These are phyloP conservation scores for Mizuhopecten yessoensis DNA, from an alignment of 1,140 invertebrate species.

Conservation along the genomic window DNA sequence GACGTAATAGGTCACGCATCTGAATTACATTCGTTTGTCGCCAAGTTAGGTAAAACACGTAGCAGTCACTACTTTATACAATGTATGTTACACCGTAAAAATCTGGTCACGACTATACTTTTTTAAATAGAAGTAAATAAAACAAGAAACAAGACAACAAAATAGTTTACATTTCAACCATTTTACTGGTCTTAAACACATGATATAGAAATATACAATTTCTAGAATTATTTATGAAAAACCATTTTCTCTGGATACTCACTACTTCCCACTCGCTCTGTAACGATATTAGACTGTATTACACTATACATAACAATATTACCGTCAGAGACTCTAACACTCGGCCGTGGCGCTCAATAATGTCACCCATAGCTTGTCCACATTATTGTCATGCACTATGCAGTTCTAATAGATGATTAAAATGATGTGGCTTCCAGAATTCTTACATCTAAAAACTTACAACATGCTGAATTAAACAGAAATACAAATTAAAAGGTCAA, in stretches of 20 bases:
- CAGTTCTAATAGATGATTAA: neutral
- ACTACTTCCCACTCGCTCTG: conserved; percentile 20
- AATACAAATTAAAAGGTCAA: neutral
- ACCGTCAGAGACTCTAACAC: neutral
- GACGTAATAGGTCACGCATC: too few species aligned
- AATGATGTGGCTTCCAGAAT: neutral
- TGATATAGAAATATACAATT: conserved; percentile 40
- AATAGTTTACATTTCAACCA: conserved; percentile 4
- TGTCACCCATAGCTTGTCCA: neutral
- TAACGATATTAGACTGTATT: conserved; percentile 20
- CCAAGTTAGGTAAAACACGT: too few species aligned
- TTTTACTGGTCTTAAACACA: conserved; percentile 34
- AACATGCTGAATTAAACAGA: neutral
- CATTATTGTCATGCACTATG: neutral
- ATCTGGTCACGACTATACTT: too few species aligned
- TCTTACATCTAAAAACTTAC: neutral
- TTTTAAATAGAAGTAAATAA: too few species aligned
- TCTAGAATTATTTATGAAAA: conserved; percentile 39
- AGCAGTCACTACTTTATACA: too few species aligned
- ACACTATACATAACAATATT: conserved; percentile 28
- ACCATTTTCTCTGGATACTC: conserved; percentile 16
- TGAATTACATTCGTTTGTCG: too few species aligned
- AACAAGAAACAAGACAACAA: neutral
- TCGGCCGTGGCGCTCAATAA: neutral
- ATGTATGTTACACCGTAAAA: too few species aligned